Conservation (phyloP, 2,888 invertebrate genomes). For the Caenorhabditis drosophilae region DNA sequence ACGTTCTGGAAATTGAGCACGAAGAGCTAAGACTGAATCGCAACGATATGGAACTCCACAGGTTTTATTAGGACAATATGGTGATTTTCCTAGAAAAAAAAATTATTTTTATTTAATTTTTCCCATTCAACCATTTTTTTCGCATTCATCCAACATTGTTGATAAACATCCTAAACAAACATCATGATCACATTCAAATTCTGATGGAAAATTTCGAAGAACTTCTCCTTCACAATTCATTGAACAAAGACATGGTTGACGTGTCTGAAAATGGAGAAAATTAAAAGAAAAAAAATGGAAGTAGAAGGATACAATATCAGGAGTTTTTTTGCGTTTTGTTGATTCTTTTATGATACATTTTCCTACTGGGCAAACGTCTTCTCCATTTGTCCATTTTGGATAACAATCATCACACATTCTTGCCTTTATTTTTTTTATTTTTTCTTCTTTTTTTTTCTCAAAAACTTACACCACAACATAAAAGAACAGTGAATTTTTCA, state of each 20-base stretch:
- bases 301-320: constrained; percentile 22
- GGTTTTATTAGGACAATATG: constrained; percentile 50
- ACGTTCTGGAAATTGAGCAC: constrained; percentile 52
- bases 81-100: too few relatives aligned
- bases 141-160: constrained; percentile 48
- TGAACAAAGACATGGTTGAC: constrained; percentile 18
- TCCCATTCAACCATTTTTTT: too few relatives aligned
- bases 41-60: constrained; percentile 55
- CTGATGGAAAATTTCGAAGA: constrained; percentile 57
- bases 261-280: constrained; percentile 5
- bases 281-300: too few relatives aligned
- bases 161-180: constrained; percentile 51
- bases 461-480: constrained; percentile 44
- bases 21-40: constrained; percentile 50
- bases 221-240: constrained; percentile 51
- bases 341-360: constrained; percentile 34
- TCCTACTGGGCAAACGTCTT: constrained; percentile 30
- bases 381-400: constrained; percentile 25
- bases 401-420: constrained; percentile 41
- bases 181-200: constrained; percentile 59
- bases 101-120: too few relatives aligned
- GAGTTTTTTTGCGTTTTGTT: constrained; percentile 22
- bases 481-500: constrained; percentile 26
- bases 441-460: constrained; percentile 1
- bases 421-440: constrained; percentile 10